phyloP scores from a whole-genome alignment of 1,140 invertebrate genomes.

The Callitettix versicolor region DNA sequence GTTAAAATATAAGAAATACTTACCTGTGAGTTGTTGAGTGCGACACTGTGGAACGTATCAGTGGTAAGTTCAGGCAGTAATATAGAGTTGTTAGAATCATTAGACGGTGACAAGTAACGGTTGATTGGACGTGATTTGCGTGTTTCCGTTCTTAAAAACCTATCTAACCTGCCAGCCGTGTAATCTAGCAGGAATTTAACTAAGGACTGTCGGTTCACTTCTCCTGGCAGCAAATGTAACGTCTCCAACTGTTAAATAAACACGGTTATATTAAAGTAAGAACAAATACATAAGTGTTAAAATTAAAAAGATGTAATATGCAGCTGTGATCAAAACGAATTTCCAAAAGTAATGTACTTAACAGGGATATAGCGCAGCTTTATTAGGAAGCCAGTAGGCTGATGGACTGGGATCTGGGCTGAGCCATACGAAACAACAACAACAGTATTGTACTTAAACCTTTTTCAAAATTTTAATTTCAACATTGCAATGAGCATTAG shows the following conservation, averaged over 20 bases:
- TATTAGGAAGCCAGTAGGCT: too few relatives aligned
- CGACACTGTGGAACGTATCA: conserved; percentile 13
- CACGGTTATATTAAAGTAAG: conserved; percentile 9
- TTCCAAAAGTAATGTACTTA: too few relatives aligned
- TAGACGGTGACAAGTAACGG: conserved; percentile 1
- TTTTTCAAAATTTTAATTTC: too few relatives aligned
- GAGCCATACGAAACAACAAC: too few relatives aligned
- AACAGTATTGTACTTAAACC: too few relatives aligned
- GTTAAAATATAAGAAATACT: background rate
- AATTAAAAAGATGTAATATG: conserved; percentile 7
- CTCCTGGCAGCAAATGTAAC: conserved; percentile 22
- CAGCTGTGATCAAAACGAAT: too few relatives aligned
- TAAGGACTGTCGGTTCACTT: conserved; percentile 28
- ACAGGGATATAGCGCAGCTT: too few relatives aligned
- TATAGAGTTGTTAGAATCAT: background rate
- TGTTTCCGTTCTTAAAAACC: conserved; percentile 13
- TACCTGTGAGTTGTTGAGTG: conserved; percentile 16
- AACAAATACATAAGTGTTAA: conserved; percentile 4
- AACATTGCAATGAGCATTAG: too few relatives aligned
- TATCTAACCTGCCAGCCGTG: conserved; percentile 28
- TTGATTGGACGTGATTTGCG: background rate
- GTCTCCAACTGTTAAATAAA: conserved; percentile 27
- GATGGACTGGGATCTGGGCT: too few relatives aligned
- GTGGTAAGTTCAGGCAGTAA: conserved; percentile 16
- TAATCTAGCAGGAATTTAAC: conserved; percentile 33